Conservation (phyloP, 2,113 vertebrate species). For the Myanophis thanlyinensis region DNA sequence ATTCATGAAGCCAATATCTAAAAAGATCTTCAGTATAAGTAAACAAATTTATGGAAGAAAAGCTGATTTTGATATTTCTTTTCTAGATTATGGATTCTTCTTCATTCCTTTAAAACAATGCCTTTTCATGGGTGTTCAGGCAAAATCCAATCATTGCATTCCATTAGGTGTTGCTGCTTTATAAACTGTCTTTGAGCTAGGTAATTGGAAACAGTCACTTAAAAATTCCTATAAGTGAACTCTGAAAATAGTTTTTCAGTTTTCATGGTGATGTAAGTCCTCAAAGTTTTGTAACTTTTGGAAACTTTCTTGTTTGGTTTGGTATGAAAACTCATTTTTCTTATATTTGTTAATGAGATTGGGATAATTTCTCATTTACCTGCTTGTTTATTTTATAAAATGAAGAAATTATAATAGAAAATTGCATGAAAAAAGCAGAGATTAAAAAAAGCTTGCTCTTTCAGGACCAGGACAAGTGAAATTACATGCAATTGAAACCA, state of each 20-base stretch:
- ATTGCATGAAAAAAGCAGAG: neutral
- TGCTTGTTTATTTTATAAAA: neutral
- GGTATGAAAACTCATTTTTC: neutral
- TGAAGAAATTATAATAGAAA: neutral
- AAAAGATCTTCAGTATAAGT: neutral
- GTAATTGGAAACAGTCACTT: neutral
- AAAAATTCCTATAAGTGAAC: neutral
- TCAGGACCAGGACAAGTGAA: neutral
- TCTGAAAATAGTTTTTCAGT: neutral
- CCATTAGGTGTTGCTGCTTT: neutral
- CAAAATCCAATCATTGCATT: neutral
- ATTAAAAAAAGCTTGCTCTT: neutral
- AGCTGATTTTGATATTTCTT: neutral
- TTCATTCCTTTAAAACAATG: neutral
- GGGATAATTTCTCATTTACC: neutral
- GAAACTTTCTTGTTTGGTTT: neutral
- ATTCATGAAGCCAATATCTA: neutral
- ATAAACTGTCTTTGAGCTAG: neutral
- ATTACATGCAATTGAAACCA: neutral
- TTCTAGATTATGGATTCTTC: neutral
- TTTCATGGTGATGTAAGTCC: neutral
- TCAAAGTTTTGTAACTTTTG: neutral
- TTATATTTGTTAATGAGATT: neutral
- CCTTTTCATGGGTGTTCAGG: neutral
- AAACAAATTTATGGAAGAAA: neutral